A percentile compares a stretch with the other conserved stretches of the same genome.
Conservation (phyloP, 2,888 invertebrate genomes). For the Leucophenga maculata region DNA sequence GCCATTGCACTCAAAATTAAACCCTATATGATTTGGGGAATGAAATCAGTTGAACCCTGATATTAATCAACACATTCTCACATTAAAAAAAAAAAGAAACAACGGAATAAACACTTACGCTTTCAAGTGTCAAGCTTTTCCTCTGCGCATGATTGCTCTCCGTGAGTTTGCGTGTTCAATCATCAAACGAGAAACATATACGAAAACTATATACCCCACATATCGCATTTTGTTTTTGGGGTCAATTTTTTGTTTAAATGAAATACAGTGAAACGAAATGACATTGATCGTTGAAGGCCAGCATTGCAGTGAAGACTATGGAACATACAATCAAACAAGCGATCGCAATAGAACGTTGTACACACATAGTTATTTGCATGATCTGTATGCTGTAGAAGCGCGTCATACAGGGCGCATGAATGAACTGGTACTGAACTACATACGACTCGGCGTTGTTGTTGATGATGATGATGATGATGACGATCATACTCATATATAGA, state of each 20-base stretch:
- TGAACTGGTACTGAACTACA: too few species aligned
- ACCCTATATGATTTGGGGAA: too few species aligned
- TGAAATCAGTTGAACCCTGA: too few species aligned
- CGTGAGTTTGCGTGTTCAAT: neutral
- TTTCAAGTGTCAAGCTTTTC: slow-evolving; percentile 14
- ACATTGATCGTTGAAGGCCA: slow-evolving; percentile 70
- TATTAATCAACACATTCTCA: neutral
- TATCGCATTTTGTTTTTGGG: neutral
- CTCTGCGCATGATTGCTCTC: neutral
- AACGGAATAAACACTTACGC: slow-evolving; percentile 13
- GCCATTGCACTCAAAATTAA: neutral
- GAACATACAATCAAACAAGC: neutral
- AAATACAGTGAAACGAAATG: slow-evolving; percentile 57
- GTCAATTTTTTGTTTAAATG: slow-evolving; percentile 12
- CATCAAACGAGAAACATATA: neutral
- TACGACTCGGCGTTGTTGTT: neutral
- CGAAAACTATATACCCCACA: too few species aligned
- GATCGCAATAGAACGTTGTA: neutral
- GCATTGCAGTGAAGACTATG: slow-evolving; percentile 21
- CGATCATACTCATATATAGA: neutral
- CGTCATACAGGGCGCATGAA: neutral
- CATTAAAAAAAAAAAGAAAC: neutral
- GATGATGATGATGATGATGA: neutral
- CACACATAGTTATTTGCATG: neutral
- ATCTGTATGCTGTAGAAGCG: neutral